Conservation (phyloP, 1,140 invertebrate species). For the Drosophila eugracilis region DNA sequence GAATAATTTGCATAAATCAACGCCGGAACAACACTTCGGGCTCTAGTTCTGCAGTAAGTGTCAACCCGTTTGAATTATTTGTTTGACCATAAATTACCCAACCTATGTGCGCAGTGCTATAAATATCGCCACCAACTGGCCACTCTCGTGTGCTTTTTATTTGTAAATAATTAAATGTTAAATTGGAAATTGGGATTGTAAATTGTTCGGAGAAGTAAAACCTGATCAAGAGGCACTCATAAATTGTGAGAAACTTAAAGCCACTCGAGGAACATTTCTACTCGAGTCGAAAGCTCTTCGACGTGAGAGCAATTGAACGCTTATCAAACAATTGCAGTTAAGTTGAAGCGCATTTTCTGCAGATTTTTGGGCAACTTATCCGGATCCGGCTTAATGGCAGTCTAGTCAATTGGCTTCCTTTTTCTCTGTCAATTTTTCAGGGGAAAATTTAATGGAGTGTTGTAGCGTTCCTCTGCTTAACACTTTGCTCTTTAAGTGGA, state of each 20-base stretch:
- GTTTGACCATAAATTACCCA: conserved; percentile 31
- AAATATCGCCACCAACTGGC: conserved; percentile 11
- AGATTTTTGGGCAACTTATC: conserved; percentile 37
- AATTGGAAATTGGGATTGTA: conserved; percentile 4
- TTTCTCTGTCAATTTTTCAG: conserved; percentile 1
- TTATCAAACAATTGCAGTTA: conserved; percentile 43
- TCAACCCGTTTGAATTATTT: conserved; percentile 40
- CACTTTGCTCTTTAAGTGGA: conserved; percentile 16
- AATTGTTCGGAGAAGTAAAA: conserved; percentile 2
- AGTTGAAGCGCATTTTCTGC: conserved; percentile 8
- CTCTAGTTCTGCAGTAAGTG: conserved; percentile 38
- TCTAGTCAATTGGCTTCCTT: conserved; percentile 27
- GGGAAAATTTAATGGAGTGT: conserved; percentile 32
- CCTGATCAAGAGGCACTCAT: conserved; percentile 25
- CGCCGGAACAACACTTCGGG: conserved; percentile 5
- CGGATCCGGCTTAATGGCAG: conserved; percentile 23
- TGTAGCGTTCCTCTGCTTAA: conserved; percentile 10
- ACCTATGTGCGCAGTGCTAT: conserved; percentile 25
- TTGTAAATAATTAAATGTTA: conserved; percentile 31
- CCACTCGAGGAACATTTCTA: neutral
- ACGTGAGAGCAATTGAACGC: conserved; percentile 19
- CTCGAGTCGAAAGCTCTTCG: neutral
- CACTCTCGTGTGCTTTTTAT: conserved; percentile 15
- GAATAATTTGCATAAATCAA: conserved; percentile 31
- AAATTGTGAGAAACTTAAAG: conserved; percentile 29